Evolutionary conservation across 2,113 vertebrate species (phyloP), one percentile per base, ranked within the genome.

Genomic region (Gallinago paraguaiae): DNA sequence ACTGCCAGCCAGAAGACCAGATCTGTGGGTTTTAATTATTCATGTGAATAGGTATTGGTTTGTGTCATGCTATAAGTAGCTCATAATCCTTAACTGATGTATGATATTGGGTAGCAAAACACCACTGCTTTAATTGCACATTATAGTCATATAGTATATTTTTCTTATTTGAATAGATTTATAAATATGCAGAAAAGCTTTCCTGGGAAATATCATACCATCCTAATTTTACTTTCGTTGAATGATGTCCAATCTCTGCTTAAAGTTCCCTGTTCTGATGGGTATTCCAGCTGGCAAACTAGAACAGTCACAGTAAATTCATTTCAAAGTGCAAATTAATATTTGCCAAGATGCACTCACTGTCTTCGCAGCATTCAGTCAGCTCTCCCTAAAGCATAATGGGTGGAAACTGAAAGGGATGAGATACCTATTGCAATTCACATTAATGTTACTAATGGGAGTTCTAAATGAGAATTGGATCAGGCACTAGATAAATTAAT

Each of bases 261-360:
- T 90, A 90, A 93, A 94, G 94, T 94, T 93, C 92, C 86, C 86
- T 76, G 56, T 82, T 92, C 88, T 93, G 88, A 86, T 78, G 90
- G 89, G 85, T 75, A 92, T 96, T 97, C 95, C 95, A 97, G 95
- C 93, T 97, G 95, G 96, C 90, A 94, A 96, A 93, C 86, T 96
- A 53, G 96, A 96, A 72, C 92, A 91, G 95, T 95, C 93, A 94
- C 86, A 90, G 80, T 68, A 94, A 97, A 97, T 97, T 96, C 88
- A 91, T 96, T 96, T 94, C 92, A 96, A 88, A 96, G 91, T 82
- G 88, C 92, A 95, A 96, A 97, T 97, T 93, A 97, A 61, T 96
- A 93, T 96, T 95, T 96, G 95, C 95, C 93, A 94, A 96, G 96
- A 97, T 93, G 95, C 81, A 69, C 90, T 96, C 91, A 57, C 87